phyloP scores from a whole-genome alignment of 2,113 vertebrate species.

The Poeciliopsis prolifica region DNA sequence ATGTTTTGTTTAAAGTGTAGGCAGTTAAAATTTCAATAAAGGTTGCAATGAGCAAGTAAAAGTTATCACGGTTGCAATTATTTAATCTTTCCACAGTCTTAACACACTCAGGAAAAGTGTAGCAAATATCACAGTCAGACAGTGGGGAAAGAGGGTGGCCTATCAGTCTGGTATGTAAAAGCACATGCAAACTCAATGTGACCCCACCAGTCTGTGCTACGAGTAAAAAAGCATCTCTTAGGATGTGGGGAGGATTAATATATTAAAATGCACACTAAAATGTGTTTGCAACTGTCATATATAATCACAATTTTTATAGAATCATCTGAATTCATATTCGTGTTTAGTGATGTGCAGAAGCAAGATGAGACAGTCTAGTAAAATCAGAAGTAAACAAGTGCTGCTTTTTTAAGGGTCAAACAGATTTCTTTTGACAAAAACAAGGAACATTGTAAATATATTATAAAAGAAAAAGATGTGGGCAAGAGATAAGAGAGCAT shows the following conservation, averaged over 20 bases:
- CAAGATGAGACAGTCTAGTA: constrained; percentile 51
- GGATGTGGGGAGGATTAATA: not conserved
- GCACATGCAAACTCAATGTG: too few species aligned
- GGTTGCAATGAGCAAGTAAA: not conserved
- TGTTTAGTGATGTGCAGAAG: constrained; percentile 62
- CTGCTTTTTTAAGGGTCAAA: constrained; percentile 76
- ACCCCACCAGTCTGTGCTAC: too few species aligned
- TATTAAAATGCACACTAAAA: constrained; percentile 1
- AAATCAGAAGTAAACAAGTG: constrained; percentile 76
- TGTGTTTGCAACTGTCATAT: constrained; percentile 6
- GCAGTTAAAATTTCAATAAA: constrained; percentile 8
- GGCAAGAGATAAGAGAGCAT: constrained; percentile 44
- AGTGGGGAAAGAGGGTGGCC: too few species aligned
- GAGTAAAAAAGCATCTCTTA: too few species aligned
- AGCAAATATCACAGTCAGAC: too few species aligned
- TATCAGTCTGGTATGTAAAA: too few species aligned
- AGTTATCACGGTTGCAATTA: constrained; percentile 2
- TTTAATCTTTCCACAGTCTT: too few species aligned
- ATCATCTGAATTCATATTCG: constrained; percentile 64
- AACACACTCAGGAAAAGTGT: too few species aligned
- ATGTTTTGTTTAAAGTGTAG: constrained; percentile 29
- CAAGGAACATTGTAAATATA: constrained; percentile 71
- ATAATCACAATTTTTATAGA: constrained; percentile 58
- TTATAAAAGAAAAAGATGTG: constrained; percentile 38
- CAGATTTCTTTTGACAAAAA: constrained; percentile 78